These are phyloP conservation scores for Patiria pectinifera DNA, from an alignment of 53 echinoderm and acorn worm genomes.

Conservation along the genomic window DNA sequence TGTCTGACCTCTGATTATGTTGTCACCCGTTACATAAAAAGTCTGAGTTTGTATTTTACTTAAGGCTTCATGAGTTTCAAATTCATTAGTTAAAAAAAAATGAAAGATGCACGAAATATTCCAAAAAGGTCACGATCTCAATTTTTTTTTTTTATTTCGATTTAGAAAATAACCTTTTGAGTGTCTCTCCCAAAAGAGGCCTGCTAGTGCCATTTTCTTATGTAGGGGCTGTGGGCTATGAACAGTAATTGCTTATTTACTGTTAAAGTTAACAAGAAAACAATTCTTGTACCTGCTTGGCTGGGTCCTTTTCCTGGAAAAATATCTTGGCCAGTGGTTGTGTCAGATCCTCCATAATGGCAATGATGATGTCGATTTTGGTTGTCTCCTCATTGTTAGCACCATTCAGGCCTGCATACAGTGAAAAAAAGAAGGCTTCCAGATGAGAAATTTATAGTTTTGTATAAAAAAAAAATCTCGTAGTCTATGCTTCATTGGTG, in stretches of 20 bases:
- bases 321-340: neutral
- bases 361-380: slow-evolving; percentile 28
- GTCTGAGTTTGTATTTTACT: neutral
- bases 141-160: too few relatives aligned
- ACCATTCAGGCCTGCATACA: slow-evolving; percentile 15
- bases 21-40: neutral
- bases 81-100: too few relatives aligned
- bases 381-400: slow-evolving; percentile 46
- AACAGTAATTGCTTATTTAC: neutral
- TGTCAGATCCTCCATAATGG: neutral
- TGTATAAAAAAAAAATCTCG: neutral
- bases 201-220: too few relatives aligned
- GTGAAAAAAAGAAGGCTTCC: neutral
- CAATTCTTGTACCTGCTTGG: neutral
- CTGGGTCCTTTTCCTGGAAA: slow-evolving; percentile 9
- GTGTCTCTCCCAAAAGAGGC: too few relatives aligned
- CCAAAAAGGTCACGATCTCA: neutral
- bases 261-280: neutral
- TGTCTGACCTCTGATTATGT: neutral
- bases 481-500: too few relatives aligned
- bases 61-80: too few relatives aligned
- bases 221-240: neutral
- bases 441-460: too few relatives aligned
- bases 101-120: too few relatives aligned
- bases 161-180: too few relatives aligned